Conservation (phyloP, 2,888 invertebrate genomes). For the Ceriagrion tenellum region DNA sequence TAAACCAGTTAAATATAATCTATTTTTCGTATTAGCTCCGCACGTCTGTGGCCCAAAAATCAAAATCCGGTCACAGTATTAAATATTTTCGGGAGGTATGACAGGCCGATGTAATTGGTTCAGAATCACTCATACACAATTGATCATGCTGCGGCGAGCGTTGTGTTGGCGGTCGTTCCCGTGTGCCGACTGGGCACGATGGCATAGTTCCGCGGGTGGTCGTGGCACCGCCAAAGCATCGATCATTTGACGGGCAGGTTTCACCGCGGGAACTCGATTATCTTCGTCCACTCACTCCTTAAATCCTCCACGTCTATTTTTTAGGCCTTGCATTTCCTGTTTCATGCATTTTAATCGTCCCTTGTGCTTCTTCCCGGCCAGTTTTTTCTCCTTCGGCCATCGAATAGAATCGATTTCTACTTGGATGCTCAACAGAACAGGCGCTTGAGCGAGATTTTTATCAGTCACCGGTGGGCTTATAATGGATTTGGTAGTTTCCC, state of each 20-base stretch:
- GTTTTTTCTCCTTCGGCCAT: not conserved
- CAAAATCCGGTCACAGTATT: too few species aligned
- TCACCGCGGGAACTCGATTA: not conserved
- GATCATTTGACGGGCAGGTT: not conserved
- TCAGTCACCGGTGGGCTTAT: too few species aligned
- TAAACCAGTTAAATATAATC: too few species aligned
- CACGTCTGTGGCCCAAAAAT: too few species aligned
- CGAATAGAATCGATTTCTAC: too few species aligned
- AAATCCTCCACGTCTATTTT: not conserved
- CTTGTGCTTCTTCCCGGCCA: not conserved
- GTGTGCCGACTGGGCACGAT: not conserved
- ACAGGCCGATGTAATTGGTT: too few species aligned
- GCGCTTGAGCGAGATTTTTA: too few species aligned
- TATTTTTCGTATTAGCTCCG: too few species aligned
- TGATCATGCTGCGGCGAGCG: not conserved
- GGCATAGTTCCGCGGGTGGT: not conserved
- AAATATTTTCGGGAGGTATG: too few species aligned
- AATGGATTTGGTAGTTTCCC: too few species aligned
- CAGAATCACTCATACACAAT: not conserved
- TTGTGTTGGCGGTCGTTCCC: too few species aligned
- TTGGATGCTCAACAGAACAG: too few species aligned
- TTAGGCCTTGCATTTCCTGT: not conserved
- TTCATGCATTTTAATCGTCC: not conserved
- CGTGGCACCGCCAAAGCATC: not conserved
- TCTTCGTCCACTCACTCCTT: not conserved